These are phyloP conservation scores for Myotis findleyi DNA, from an alignment of 2,797 vertebrate species.

Conservation along the genomic window DNA sequence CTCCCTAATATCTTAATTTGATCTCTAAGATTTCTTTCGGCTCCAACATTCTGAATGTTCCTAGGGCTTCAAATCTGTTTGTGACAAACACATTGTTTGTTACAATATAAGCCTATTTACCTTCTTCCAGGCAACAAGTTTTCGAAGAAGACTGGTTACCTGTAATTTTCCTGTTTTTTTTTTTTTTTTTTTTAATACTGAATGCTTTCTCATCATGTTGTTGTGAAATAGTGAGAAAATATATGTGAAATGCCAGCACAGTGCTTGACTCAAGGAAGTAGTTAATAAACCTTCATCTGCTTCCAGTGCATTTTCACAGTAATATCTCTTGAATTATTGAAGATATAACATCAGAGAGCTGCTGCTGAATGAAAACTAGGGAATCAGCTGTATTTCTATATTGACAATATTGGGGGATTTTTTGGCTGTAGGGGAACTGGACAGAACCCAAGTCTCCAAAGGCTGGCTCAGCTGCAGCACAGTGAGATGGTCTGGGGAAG, in stretches of 20 bases:
- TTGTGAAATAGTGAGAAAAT: slow-evolving; percentile 40
- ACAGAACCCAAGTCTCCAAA: slow-evolving; percentile 37
- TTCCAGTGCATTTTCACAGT: slow-evolving; percentile 32
- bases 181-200: background rate
- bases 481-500: background rate
- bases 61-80: slow-evolving; percentile 43
- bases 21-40: slow-evolving; percentile 44
- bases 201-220: background rate
- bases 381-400: slow-evolving; percentile 40
- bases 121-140: slow-evolving; percentile 52
- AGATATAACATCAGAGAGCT: slow-evolving; percentile 40
- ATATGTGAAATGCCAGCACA: background rate
- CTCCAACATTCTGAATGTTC: slow-evolving; percentile 44
- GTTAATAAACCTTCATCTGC: slow-evolving; percentile 50
- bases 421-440: slow-evolving; percentile 22
- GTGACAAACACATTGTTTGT: slow-evolving; percentile 44
- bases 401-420: background rate
- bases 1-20: slow-evolving; percentile 56
- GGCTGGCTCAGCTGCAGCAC: background rate
- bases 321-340: slow-evolving; percentile 67
- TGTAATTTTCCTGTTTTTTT: slow-evolving; percentile 6
- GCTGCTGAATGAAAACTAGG: slow-evolving; percentile 54
- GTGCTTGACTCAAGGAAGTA: background rate
- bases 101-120: slow-evolving; percentile 20
- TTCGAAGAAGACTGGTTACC: slow-evolving; percentile 12